phyloP scores from a whole-genome alignment of 2,113 vertebrate species.

The Platichthys flesus region DNA sequence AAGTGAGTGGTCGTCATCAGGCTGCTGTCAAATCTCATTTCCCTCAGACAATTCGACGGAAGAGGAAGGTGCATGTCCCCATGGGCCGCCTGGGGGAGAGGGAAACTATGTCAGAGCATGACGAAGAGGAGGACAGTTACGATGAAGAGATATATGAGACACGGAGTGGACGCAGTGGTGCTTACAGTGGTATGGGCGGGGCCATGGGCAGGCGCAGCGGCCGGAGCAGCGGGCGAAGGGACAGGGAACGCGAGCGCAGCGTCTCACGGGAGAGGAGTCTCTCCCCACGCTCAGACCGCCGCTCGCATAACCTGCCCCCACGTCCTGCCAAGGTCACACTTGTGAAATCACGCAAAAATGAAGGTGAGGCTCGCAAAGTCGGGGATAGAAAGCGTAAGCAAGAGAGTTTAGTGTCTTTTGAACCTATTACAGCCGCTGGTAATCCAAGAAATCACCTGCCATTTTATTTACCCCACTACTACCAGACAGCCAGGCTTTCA shows the following conservation, averaged over 20 bases:
- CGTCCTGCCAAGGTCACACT: constrained; percentile 96
- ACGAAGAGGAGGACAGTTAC: constrained; percentile 95
- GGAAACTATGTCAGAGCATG: constrained; percentile 92
- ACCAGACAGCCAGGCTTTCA: constrained; percentile 20
- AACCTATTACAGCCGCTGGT: neutral
- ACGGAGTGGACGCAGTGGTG: constrained; percentile 84
- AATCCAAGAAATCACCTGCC: constrained; percentile 30
- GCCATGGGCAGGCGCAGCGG: constrained; percentile 80
- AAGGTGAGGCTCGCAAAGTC: constrained; percentile 89
- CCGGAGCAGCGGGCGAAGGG: constrained; percentile 85
- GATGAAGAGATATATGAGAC: constrained; percentile 93
- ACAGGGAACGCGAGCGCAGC: constrained; percentile 89
- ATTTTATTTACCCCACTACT: constrained; percentile 31
- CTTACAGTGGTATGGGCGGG: constrained; percentile 78
- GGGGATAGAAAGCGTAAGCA: constrained; percentile 16
- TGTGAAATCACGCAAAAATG: constrained; percentile 97
- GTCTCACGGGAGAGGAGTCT: constrained; percentile 92
- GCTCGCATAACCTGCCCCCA: constrained; percentile 90
- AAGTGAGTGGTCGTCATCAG: neutral
- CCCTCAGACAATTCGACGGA: constrained; percentile 93
- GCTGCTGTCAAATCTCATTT: constrained; percentile 28
- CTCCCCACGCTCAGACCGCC: constrained; percentile 92
- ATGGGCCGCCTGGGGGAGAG: constrained; percentile 89
- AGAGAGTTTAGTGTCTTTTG: neutral
- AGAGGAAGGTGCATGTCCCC: constrained; percentile 96